Evolutionary conservation across 2,888 invertebrate species (phyloP).

Genomic region (Ochropleura leucogaster): DNA sequence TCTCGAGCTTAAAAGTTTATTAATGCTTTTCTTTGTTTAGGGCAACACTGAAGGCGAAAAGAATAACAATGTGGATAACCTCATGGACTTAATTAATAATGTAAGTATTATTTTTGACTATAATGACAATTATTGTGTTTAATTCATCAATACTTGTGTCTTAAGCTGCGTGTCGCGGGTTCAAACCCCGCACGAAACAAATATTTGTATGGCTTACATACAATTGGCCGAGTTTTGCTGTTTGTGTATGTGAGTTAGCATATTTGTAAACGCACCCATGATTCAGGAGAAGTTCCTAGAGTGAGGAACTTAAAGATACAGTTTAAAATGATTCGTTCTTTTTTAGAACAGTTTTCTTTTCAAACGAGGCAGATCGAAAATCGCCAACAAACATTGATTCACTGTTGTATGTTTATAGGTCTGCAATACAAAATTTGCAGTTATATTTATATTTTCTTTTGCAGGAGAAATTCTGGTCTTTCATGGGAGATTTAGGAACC

Average conservation of each 20-base stretch:
- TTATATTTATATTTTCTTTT: constrained; percentile 30
- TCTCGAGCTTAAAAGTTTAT: not conserved
- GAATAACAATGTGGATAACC: constrained; percentile 42
- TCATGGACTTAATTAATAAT: constrained; percentile 65
- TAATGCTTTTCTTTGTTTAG: constrained; percentile 19
- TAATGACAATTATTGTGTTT: not conserved
- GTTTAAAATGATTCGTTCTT: too few relatives aligned
- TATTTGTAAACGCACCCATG: too few relatives aligned
- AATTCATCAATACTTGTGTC: not conserved
- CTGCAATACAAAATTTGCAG: not conserved
- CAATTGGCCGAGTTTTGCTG: too few relatives aligned
- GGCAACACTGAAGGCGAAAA: constrained; percentile 6
- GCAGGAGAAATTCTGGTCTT: constrained; percentile 75
- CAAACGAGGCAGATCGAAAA: not conserved
- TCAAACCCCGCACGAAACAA: too few relatives aligned
- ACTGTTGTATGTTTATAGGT: not conserved
- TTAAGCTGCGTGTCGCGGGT: too few relatives aligned
- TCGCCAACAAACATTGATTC: not conserved
- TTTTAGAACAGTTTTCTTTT: too few relatives aligned
- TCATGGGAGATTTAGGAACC: constrained; percentile 70
- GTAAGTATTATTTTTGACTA: constrained; percentile 51
- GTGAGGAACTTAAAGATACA: too few relatives aligned
- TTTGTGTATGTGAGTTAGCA: too few relatives aligned
- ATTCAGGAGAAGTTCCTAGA: too few relatives aligned
- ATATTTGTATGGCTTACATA: too few relatives aligned